These are phyloP conservation scores for Megalops cyprinoides DNA, from an alignment of 2,797 vertebrate species.

Conservation along the genomic window DNA sequence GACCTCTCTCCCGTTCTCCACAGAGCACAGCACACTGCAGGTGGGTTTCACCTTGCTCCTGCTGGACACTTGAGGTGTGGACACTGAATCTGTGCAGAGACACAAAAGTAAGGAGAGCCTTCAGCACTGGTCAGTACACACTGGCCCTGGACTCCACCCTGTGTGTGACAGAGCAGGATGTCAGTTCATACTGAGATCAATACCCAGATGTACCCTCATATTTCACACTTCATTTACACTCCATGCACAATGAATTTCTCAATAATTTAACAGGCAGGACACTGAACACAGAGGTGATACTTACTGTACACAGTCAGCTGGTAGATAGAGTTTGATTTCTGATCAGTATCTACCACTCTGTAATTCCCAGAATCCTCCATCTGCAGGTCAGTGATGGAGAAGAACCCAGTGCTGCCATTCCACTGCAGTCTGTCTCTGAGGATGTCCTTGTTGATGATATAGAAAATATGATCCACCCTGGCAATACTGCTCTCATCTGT, in stretches of 20 bases:
- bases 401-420: slow-evolving; percentile 28
- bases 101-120: no score
- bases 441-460: no score
- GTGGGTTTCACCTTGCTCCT: neutral
- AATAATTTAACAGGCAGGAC: no score
- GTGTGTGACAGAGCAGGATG: neutral
- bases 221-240: no score
- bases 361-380: slow-evolving; percentile 10
- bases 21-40: slow-evolving; percentile 28
- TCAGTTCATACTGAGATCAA: no score
- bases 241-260: no score
- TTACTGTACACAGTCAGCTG: slow-evolving; percentile 32
- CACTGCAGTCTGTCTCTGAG: slow-evolving; percentile 34
- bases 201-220: no score
- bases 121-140: no score
- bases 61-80: neutral
- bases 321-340: neutral
- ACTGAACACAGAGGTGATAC: neutral
- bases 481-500: no score
- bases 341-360: neutral
- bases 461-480: neutral
- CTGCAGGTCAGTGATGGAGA: slow-evolving; percentile 32
- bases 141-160: no score
- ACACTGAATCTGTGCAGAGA: no score
- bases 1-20: no score